Percentiles rank a stretch among this genome's conserved stretches.
phyloP scores from a whole-genome alignment of 2,888 invertebrate genomes.

The Xestobium rufovillosum region DNA sequence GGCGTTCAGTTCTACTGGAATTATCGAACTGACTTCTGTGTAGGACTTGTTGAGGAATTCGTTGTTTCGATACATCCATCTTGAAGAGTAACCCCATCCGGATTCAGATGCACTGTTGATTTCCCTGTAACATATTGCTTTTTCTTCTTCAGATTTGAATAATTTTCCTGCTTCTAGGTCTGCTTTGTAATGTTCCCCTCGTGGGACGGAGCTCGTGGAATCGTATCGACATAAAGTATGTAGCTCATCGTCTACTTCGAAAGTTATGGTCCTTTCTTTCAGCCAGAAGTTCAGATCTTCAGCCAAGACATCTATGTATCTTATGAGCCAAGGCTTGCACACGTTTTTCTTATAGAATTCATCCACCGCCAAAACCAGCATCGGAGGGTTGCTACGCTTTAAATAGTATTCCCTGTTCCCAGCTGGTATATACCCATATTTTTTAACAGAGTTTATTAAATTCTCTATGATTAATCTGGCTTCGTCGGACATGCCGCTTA shows the following conservation, averaged over 20 bases:
- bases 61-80: slow-evolving; percentile 62
- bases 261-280: slow-evolving; percentile 47
- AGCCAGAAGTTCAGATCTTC: slow-evolving; percentile 61
- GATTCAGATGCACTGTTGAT: slow-evolving; percentile 57
- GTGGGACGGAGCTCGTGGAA: slow-evolving; percentile 54
- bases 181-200: slow-evolving; percentile 67
- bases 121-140: slow-evolving; percentile 53
- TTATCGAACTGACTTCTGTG: slow-evolving; percentile 58
- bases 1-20: slow-evolving; percentile 79
- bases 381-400: slow-evolving; percentile 63
- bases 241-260: slow-evolving; percentile 44
- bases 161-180: slow-evolving; percentile 47
- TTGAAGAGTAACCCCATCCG: slow-evolving; percentile 81
- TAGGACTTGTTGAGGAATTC: slow-evolving; percentile 50
- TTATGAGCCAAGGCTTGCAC: slow-evolving; percentile 55
- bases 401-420: slow-evolving; percentile 75
- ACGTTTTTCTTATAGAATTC: slow-evolving; percentile 45
- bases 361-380: slow-evolving; percentile 63
- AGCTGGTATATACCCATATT: slow-evolving; percentile 68
- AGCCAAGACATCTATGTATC: slow-evolving; percentile 52
- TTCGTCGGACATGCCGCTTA: slow-evolving; percentile 65
- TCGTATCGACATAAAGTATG: slow-evolving; percentile 55
- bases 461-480: slow-evolving; percentile 66
- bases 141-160: slow-evolving; percentile 44
- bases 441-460: slow-evolving; percentile 58